Base-by-base conservation (phyloP, 1,140 invertebrate genomes). In the Saccostrea glomerata region DNA sequence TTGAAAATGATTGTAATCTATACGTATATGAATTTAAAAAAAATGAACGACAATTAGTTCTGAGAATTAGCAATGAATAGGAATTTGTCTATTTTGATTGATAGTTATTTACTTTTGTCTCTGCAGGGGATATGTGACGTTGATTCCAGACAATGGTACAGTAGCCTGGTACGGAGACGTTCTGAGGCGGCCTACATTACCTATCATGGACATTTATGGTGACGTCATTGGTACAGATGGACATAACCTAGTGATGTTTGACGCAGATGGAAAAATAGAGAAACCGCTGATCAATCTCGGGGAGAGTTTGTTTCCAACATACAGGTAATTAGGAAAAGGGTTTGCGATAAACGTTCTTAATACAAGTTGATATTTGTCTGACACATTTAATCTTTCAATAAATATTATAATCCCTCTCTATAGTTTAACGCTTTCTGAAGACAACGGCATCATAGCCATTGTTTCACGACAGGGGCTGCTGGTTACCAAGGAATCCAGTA, bases 201-300 rank as follows among this genome's bases (percentile, higher is more conserved):
- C 93, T 0, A 73, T 93, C 5, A 87, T 93, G 89, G 91, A 92
- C 30, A 88, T 90, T 13, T 87, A 88, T 25, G 93, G 93, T 11
- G 90, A 90, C 63, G 60, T 92, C 66, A 93, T 93, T 63, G 93
- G 92, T 20, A 90, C 89, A 1, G 92, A 93, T 85, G 91, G 91
- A 9, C 83, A 77, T 13, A 83, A 86, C 40, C 70, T 93, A 4
- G 89, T 91, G 56, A 91, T 88, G 63, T 90, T 91, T 30, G 87
- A 89, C n/a, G 70, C 66, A 4, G 86, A 91, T 40, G 92, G 92
- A 15, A 89, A 73, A 36, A 66, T 82, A 15, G 36, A 63, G 23
- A 89, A 87, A 86, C 91, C 88, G 12, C n/a, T 87, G 13, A 77
- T 85, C 30, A 73, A 84, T 23, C 66, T 92, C 13, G 55, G 89